A percentile compares a stretch with the other conserved stretches of the same genome.
These are phyloP conservation scores for Xyliphius kryptos DNA, from an alignment of 2,113 vertebrate genomes.

Conservation along the genomic window DNA sequence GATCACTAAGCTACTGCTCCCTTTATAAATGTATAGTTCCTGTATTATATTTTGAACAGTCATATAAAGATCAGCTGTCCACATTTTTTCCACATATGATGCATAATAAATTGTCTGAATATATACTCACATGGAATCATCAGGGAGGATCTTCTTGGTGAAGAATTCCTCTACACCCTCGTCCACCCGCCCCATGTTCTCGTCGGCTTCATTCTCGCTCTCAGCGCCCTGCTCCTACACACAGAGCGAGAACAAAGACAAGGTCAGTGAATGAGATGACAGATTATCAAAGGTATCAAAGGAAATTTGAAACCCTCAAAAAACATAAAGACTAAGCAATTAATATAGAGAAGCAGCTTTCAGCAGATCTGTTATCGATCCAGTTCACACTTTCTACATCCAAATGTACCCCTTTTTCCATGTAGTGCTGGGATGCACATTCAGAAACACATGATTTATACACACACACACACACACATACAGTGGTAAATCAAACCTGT, in stretches of 20 bases:
- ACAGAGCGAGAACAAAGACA: constrained; percentile 33
- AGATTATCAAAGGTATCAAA: constrained; percentile 3
- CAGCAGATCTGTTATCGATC: not conserved
- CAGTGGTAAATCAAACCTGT: not conserved
- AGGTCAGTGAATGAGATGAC: constrained; percentile 19
- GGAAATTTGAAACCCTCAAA: constrained; percentile 9
- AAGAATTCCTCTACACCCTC: constrained; percentile 96
- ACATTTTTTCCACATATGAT: no score
- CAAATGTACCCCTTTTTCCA: no score
- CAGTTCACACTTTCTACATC: no score
- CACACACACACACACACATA: constrained; percentile 10
- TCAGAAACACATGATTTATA: not conserved
- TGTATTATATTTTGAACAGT: no score
- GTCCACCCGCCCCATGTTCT: constrained; percentile 79
- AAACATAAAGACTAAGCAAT: not conserved
- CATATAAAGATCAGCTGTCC: no score
- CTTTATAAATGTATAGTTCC: no score
- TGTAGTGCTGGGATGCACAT: no score
- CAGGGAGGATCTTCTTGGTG: constrained; percentile 83
- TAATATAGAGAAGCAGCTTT: not conserved
- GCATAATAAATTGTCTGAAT: no score
- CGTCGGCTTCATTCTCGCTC: constrained; percentile 74
- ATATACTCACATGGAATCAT: constrained; percentile 75
- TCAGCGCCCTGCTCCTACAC: constrained; percentile 71
- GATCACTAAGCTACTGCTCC: no score